Percentiles rank a stretch among this genome's conserved stretches.
These are phyloP conservation scores for Lepidurus packardi DNA, from an alignment of 1,140 invertebrate genomes.

Conservation along the genomic window DNA sequence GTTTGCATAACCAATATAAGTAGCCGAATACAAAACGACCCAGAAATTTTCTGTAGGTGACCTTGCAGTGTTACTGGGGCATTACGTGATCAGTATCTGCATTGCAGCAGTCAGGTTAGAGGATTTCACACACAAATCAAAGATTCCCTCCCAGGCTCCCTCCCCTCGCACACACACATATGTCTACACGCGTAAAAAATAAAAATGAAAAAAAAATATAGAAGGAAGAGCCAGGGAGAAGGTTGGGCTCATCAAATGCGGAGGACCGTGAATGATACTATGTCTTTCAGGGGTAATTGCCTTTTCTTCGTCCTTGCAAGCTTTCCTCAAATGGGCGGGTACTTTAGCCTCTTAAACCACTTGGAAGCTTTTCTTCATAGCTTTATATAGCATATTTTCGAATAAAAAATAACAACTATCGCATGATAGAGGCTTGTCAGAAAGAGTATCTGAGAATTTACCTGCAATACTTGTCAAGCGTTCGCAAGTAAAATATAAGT, in stretches of 20 bases:
- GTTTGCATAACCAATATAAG: not conserved
- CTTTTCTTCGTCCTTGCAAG: not conserved
- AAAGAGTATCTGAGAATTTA: not conserved
- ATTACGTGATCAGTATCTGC: not conserved
- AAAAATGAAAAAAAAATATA: not conserved
- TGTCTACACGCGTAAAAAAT: not conserved
- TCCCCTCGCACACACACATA: not conserved
- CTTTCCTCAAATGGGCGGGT: not conserved
- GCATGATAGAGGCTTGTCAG: not conserved
- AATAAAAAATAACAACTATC: not conserved
- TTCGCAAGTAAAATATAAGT: not conserved
- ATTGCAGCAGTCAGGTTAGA: constrained; percentile 7
- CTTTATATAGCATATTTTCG: not conserved
- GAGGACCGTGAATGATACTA: not conserved
- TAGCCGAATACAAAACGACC: not conserved
- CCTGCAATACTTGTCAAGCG: not conserved
- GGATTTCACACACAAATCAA: constrained; percentile 12
- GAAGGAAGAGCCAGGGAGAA: not conserved
- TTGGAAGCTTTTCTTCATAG: not conserved
- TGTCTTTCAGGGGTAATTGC: not conserved
- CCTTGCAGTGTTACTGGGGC: not conserved
- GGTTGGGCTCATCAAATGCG: not conserved
- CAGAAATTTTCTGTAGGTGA: not conserved
- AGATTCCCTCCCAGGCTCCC: not conserved
- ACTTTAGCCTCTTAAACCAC: not conserved